Base-by-base conservation (phyloP, 1,140 invertebrate genomes). In the Portunus trituberculatus region DNA sequence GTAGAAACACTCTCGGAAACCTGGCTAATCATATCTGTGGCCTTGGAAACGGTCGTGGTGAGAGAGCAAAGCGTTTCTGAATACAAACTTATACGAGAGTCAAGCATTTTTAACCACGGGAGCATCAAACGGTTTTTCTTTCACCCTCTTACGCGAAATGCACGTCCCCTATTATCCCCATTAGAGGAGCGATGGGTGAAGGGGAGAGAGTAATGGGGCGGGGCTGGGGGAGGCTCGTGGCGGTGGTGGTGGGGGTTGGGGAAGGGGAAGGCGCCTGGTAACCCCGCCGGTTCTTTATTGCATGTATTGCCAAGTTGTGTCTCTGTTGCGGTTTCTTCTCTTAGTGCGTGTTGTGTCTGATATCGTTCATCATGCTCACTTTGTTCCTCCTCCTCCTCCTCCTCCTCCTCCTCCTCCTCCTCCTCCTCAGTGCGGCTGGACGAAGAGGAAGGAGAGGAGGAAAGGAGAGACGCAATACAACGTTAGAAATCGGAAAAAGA, bases 401-500 rank as follows among this genome's bases (percentile, higher is more conserved):
- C 67, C 67, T 76, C 67, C 67, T 76, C 67, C 67, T 76, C 67
- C 67, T 76, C 20, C n/a, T 76, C 67, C n/a, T 76, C 67, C 67
- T 76, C 67, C n/a, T 59, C 52, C 67, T n/a, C 20, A n/a, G 67
- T 76, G 67, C 67, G 86, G 45, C 7, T 39, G 86, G 86, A 88
- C n/a, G 83, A 86, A 86, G 83, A n/a, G 83, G 32, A 86, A 29
- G 28, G 83, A 86, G n/a, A 29, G 86, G 32, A 88, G 86, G 28
- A 46, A 39, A 31, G 4, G 86, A 88, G 86, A 29, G 14, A 45
- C 7, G 86, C 7, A 28, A 88, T 6, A 39, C 6, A 25, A 88
- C 14, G 45, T 20, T 20, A 32, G 86, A 39, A 88, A 46, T 25
- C 6, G n/a, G 12, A 32, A 88, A 29, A 10, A 39, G 31, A 10